A percentile compares a stretch with the other conserved stretches of the same genome.
Evolutionary conservation across 2,888 invertebrate species (phyloP).

Genomic region (Sericinus montela): DNA sequence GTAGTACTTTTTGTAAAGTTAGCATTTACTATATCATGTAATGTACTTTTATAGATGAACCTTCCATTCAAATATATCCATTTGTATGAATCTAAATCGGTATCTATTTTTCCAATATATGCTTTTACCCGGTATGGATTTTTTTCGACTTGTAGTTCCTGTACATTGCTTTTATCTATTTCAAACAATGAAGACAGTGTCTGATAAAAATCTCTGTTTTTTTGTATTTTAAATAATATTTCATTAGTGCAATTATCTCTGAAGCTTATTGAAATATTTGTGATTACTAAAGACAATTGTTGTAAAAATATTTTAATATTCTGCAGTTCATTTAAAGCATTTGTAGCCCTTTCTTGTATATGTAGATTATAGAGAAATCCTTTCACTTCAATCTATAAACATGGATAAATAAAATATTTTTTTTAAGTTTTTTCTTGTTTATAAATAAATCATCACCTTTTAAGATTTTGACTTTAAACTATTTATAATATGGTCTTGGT

Average conservation of each 20-base stretch:
- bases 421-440: background rate
- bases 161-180: slow-evolving; percentile 49
- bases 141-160: slow-evolving; percentile 61
- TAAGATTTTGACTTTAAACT: too few relatives aligned
- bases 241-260: slow-evolving; percentile 82
- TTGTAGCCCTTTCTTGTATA: slow-evolving; percentile 78
- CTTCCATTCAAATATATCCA: slow-evolving; percentile 84
- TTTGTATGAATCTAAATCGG: slow-evolving; percentile 52
- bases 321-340: slow-evolving; percentile 76
- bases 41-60: slow-evolving; percentile 68
- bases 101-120: slow-evolving; percentile 66
- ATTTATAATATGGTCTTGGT: too few relatives aligned
- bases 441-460: too few relatives aligned
- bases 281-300: slow-evolving; percentile 82
- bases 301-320: slow-evolving; percentile 79
- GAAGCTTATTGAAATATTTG: slow-evolving; percentile 82
- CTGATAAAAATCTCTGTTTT: slow-evolving; percentile 73
- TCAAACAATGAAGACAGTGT: slow-evolving; percentile 60
- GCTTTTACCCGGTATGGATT: slow-evolving; percentile 74
- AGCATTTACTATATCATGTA: slow-evolving; percentile 45
- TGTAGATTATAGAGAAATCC: slow-evolving; percentile 82
- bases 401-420: background rate
- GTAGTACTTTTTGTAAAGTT: slow-evolving; percentile 32
- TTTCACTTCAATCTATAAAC: slow-evolving; percentile 78
- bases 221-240: slow-evolving; percentile 79